A percentile compares a stretch with the other conserved stretches of the same genome.
These are phyloP conservation scores for Chrysomallon squamiferum DNA, from an alignment of 1,140 invertebrate genomes.

Conservation along the genomic window DNA sequence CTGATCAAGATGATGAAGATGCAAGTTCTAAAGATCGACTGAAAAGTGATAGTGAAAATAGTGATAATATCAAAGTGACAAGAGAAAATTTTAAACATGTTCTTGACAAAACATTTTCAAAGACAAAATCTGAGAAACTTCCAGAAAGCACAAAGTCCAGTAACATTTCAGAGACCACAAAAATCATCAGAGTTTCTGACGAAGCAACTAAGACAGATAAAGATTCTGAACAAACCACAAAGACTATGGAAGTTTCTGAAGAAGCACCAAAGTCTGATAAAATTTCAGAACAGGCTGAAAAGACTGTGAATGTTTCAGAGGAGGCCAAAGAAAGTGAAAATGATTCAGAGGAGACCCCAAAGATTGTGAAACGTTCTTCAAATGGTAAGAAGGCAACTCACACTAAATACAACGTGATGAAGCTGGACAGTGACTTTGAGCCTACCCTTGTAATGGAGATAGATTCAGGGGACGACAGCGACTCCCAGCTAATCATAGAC, in stretches of 20 bases:
- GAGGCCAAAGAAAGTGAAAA: background rate
- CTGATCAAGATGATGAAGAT: no score
- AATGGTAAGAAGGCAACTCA: no score
- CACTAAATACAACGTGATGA: no score
- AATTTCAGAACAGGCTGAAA: background rate
- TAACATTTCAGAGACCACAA: background rate
- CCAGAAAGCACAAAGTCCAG: background rate
- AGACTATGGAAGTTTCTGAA: background rate
- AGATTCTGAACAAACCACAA: background rate
- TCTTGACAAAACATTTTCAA: background rate
- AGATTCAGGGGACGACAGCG: background rate
- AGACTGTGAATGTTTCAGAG: background rate
- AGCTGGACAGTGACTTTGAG: background rate
- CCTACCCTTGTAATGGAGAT: conserved; percentile 3
- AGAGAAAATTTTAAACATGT: no score
- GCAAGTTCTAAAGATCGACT: no score
- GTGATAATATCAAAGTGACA: no score
- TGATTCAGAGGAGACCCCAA: background rate
- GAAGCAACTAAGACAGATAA: background rate
- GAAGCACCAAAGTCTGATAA: background rate
- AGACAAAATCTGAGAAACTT: background rate
- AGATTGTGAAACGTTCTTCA: no score
- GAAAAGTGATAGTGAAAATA: no score
- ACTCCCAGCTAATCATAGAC: no score
- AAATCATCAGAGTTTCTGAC: background rate